These are phyloP conservation scores for Allolobophora icterica DNA, from an alignment of 2,888 invertebrate genomes.

Conservation along the genomic window DNA sequence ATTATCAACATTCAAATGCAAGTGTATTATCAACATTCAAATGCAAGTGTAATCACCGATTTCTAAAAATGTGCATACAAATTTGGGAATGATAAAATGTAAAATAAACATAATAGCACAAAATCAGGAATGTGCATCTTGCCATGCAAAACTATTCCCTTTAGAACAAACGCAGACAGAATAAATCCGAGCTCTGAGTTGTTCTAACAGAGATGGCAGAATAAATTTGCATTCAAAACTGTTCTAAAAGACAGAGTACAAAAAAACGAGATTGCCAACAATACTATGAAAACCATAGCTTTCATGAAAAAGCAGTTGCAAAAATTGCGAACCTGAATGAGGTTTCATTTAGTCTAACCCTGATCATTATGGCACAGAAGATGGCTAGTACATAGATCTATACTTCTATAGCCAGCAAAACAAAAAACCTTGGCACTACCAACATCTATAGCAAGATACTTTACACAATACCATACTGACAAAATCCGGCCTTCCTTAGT, in stretches of 20 bases:
- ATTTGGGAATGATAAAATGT: neutral
- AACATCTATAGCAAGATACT: neutral
- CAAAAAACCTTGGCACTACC: neutral
- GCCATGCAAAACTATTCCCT: too few species aligned
- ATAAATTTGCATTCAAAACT: too few species aligned
- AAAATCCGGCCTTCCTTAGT: neutral
- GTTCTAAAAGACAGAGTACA: neutral
- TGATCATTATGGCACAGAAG: neutral
- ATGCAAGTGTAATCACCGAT: neutral
- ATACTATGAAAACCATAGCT: too few species aligned
- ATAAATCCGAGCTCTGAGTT: neutral
- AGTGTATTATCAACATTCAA: too few species aligned
- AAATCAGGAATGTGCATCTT: constrained; percentile 8
- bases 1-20: neutral
- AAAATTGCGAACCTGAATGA: neutral
- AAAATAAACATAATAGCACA: neutral
- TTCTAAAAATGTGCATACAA: neutral
- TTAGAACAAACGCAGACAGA: neutral
- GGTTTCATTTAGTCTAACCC: neutral
- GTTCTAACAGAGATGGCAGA: too few species aligned
- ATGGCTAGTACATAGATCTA: neutral
- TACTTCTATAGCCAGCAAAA: neutral
- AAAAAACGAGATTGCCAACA: neutral
- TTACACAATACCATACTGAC: neutral
- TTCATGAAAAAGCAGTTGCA: neutral